Conservation (phyloP, 2,888 invertebrate species). For the Agrotis ipsilon region DNA sequence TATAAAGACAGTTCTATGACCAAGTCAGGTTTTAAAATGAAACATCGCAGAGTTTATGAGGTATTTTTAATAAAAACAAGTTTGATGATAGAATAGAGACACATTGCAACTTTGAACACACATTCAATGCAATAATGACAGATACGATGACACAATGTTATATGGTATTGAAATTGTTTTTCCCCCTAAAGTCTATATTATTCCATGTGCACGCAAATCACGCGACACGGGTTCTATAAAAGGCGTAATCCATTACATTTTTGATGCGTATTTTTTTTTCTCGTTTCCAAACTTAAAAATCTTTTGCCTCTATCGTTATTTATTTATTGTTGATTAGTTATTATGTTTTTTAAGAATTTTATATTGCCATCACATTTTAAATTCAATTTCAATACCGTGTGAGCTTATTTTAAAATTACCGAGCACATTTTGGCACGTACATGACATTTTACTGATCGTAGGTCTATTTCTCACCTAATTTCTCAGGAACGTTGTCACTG, state of each 20-base stretch:
- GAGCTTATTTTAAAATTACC: slow-evolving; percentile 44
- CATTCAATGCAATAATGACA: slow-evolving; percentile 31
- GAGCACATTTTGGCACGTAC: slow-evolving; percentile 69
- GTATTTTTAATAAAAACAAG: slow-evolving; percentile 13
- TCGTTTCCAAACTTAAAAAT: neutral
- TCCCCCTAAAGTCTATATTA: too few relatives aligned
- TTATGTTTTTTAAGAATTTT: slow-evolving; percentile 19
- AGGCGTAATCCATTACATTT: too few relatives aligned
- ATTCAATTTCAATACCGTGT: slow-evolving; percentile 46
- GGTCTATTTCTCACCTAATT: slow-evolving; percentile 42
- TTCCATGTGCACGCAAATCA: too few relatives aligned
- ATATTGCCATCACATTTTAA: neutral
- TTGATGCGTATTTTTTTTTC: neutral
- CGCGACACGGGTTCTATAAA: too few relatives aligned
- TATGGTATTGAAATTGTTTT: slow-evolving; percentile 51
- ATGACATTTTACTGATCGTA: slow-evolving; percentile 67
- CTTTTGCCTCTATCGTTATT: slow-evolving; percentile 13
- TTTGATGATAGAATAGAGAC: slow-evolving; percentile 13
- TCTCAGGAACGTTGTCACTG: slow-evolving; percentile 35
- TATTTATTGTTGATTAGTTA: slow-evolving; percentile 51
- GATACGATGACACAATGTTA: slow-evolving; percentile 42
- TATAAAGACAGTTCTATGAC: slow-evolving; percentile 1
- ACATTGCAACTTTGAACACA: slow-evolving; percentile 48
- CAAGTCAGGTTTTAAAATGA: slow-evolving; percentile 15
- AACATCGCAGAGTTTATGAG: slow-evolving; percentile 23